Percentiles rank a stretch among this genome's conserved stretches.
Evolutionary conservation across 1,140 invertebrate species (phyloP).

Genomic region (Polyergus mexicanus): DNA sequence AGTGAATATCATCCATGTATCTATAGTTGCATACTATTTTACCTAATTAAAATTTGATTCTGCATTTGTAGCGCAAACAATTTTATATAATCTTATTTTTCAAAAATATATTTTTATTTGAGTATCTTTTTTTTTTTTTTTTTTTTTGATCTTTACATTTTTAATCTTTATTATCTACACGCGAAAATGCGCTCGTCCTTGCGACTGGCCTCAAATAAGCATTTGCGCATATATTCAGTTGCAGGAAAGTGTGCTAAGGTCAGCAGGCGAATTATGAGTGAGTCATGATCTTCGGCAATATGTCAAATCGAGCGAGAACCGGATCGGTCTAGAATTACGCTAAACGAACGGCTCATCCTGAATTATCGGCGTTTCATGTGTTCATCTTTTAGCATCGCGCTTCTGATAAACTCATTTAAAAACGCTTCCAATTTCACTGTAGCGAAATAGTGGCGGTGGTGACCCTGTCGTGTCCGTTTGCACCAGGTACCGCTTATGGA

Average conservation of each 20-base stretch:
- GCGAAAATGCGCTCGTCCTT: background rate
- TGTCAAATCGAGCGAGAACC: conserved; percentile 1
- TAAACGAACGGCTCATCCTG: background rate
- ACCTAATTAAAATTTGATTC: background rate
- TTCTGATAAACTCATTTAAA: conserved; percentile 39
- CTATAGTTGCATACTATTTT: background rate
- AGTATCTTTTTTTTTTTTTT: background rate
- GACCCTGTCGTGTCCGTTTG: conserved; percentile 80
- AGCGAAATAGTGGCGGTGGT: conserved; percentile 61
- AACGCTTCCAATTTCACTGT: conserved; percentile 10
- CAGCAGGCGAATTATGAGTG: conserved; percentile 53
- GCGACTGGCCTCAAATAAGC: conserved; percentile 24
- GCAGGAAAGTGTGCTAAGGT: conserved; percentile 68
- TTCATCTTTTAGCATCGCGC: background rate
- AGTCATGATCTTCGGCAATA: conserved; percentile 28
- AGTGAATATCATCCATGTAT: conserved; percentile 24
- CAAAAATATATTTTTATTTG: background rate
- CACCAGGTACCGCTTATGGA: conserved; percentile 84
- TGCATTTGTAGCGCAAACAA: background rate
- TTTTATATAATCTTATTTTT: background rate
- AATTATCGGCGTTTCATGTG: conserved; percentile 12
- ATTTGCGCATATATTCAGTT: background rate
- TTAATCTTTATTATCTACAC: background rate
- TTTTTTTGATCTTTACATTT: no score
- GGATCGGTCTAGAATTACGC: conserved; percentile 10